Conservation (phyloP, 2,797 vertebrate species). For the Telmatherina bonti region DNA sequence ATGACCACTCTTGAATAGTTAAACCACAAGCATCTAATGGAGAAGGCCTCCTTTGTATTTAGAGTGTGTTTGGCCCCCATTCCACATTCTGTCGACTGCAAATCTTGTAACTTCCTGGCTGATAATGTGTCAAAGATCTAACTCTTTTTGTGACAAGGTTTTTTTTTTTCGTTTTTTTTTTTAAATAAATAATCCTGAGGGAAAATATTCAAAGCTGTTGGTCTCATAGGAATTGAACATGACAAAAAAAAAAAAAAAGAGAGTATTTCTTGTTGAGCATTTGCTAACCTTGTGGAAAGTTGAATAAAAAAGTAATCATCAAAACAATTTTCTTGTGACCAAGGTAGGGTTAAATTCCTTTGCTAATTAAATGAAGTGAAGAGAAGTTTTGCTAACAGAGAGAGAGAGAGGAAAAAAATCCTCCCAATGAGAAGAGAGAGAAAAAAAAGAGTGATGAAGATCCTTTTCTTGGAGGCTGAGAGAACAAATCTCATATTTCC, state of each 20-base stretch:
- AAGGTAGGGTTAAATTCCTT: constrained; percentile 17
- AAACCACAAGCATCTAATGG: constrained; percentile 58
- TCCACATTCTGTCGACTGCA: constrained; percentile 52
- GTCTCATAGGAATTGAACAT: constrained; percentile 21
- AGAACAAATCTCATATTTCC: constrained; percentile 61
- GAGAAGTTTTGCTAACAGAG: constrained; percentile 10
- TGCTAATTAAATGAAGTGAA: constrained; percentile 12
- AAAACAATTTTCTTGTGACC: constrained; percentile 1
- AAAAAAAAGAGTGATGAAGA: constrained; percentile 26
- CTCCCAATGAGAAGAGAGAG: constrained; percentile 14
- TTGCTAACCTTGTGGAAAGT: constrained; percentile 17
- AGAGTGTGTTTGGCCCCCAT: constrained; percentile 45
- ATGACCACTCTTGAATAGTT: constrained; percentile 46
- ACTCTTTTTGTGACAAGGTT: too few species aligned
- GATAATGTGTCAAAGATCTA: constrained; percentile 44
- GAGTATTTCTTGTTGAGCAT: neutral
- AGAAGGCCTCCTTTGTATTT: constrained; percentile 39
- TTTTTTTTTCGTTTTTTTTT: too few species aligned
- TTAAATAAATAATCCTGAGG: constrained; percentile 12
- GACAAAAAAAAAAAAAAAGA: too few species aligned
- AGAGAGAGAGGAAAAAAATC: constrained; percentile 20
- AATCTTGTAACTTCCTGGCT: constrained; percentile 37
- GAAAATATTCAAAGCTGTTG: neutral
- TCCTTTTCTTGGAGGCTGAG: constrained; percentile 51
- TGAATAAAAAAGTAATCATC: constrained; percentile 10